These are phyloP conservation scores for Choristoneura rosaceana DNA, from an alignment of 2,888 invertebrate species.

Conservation along the genomic window DNA sequence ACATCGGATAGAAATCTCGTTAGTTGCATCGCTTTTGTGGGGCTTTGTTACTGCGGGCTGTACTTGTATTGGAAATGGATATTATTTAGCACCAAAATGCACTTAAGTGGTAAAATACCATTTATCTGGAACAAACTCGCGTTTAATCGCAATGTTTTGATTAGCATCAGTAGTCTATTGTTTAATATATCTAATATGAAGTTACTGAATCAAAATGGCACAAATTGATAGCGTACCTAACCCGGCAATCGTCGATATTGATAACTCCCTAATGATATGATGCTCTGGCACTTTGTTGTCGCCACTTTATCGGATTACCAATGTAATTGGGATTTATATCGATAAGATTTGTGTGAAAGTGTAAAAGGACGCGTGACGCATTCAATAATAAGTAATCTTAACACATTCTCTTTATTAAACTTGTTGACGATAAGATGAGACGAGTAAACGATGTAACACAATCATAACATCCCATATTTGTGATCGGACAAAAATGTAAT, in stretches of 20 bases:
- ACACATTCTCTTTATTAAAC: constrained; percentile 5
- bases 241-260: constrained; percentile 23
- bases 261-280: constrained; percentile 9
- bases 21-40: constrained; percentile 17
- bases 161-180: neutral
- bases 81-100: neutral
- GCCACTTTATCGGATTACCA: constrained; percentile 26
- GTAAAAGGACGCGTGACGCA: neutral
- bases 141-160: neutral
- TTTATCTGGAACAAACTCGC: neutral
- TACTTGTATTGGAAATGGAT: neutral
- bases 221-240: constrained; percentile 27
- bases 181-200: neutral
- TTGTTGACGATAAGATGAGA: neutral
- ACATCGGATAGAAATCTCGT: constrained; percentile 11
- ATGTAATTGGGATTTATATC: constrained; percentile 2
- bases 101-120: neutral
- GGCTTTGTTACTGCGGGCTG: neutral
- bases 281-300: constrained; percentile 12
- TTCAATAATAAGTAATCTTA: neutral
- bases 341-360: neutral
- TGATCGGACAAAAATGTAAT: neutral
- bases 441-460: neutral
- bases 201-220: constrained; percentile 17
- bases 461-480: neutral